Evolutionary conservation across 2,797 vertebrate genomes (phyloP).

Genomic region (Hybognathus amarus): DNA sequence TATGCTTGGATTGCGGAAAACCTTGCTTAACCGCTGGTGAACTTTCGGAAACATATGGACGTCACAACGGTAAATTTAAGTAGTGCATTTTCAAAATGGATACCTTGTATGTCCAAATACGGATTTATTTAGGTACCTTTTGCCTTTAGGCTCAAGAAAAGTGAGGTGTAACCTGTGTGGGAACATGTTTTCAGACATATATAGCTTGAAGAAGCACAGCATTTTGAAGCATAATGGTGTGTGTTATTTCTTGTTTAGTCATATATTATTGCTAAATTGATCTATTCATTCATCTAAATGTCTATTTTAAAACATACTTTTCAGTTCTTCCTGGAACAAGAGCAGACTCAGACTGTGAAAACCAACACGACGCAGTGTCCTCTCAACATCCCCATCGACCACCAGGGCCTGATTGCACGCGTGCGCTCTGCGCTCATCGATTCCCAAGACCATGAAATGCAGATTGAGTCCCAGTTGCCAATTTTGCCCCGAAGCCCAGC

Average conservation of each 20-base stretch:
- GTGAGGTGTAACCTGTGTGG: constrained; percentile 97
- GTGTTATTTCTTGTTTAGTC: constrained; percentile 61
- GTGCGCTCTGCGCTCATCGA: constrained; percentile 53
- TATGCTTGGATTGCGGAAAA: constrained; percentile 91
- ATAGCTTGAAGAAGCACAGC: constrained; percentile 97
- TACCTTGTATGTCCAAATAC: background rate
- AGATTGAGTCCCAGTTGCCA: constrained; percentile 31
- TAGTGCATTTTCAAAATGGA: background rate
- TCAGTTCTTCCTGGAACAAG: constrained; percentile 50
- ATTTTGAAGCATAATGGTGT: constrained; percentile 90
- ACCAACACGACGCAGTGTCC: constrained; percentile 47
- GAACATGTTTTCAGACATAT: constrained; percentile 93
- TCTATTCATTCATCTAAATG: background rate
- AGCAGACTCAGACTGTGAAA: constrained; percentile 22
- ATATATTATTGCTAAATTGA: background rate
- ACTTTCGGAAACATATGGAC: constrained; percentile 94
- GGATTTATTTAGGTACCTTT: background rate
- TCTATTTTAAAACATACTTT: background rate
- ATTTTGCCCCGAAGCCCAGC: constrained; percentile 50
- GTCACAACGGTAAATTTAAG: constrained; percentile 88
- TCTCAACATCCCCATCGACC: constrained; percentile 68
- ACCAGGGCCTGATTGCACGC: constrained; percentile 66
- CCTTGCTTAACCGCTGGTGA: constrained; percentile 94
- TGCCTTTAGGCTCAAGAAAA: constrained; percentile 86
- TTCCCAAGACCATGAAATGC: constrained; percentile 47